Evolutionary conservation across 2,888 invertebrate genomes (phyloP), one percentile per base, ranked within the genome.

Genomic region (Cerceris ruficornis): DNA sequence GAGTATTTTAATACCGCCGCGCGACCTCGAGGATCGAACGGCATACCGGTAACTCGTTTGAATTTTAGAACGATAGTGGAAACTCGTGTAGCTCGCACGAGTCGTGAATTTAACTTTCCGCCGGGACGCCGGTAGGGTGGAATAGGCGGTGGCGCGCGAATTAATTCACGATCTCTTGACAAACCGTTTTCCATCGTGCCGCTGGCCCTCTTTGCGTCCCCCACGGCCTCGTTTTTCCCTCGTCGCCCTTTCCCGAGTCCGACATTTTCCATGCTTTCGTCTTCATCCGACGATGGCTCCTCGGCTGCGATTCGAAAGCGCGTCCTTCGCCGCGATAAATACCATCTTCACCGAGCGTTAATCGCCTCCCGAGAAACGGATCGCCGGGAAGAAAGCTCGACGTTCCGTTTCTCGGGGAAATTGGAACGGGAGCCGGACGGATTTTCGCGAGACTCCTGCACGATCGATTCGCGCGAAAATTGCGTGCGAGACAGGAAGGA

Each of bases 41-140:
- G 71, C 75, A 55, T 71, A 65, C 76, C 73, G 60, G 64, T 75
- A 67, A 74, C 79, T 87, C 87, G 87, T 87, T 87, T 86, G 85
- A 87, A 87, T 87, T 87, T 87, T 85, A 85, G 78, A 87, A 81
- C 84, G 87, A 85, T 87, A 87, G 87, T 87, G 87, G 84, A 87
- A 87, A 87, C 81, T 82, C 85, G 80, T 87, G 87, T 87, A 87
- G 76, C 85, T 73, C 82, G 85, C 79, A 73, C 84, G 78, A 77
- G 75, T 83, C 82, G 81, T 84, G 81, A 87, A 84, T 86, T 82
- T 81, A 83, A 86, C 87, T 87, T 87, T 85, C 80, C 83, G 78
- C 76, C 69, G 67, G 52, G 9, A 49, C 14, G 62, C 69, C 2
- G 60, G 58, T 9, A 41, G 64, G 62, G 59, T 39, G 52, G 39